Evolutionary conservation across 2,113 vertebrate species (phyloP).

Genomic region (Actinemys pallida): DNA sequence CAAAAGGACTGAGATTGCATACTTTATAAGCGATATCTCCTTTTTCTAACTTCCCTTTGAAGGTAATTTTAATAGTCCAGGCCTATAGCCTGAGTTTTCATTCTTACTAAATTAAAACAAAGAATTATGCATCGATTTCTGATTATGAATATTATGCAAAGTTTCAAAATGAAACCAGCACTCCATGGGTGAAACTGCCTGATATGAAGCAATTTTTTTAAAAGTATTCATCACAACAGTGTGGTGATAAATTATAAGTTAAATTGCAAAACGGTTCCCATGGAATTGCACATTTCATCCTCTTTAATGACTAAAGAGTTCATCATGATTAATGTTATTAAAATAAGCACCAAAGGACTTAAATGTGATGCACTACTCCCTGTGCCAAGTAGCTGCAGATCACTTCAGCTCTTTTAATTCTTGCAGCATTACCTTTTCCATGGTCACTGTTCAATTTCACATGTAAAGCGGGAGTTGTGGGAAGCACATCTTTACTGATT

Average conservation of each 20-base stretch:
- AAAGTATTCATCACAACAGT: constrained; percentile 6
- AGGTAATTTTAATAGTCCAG: neutral
- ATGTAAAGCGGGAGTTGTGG: neutral
- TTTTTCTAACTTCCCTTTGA: neutral
- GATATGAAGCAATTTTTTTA: constrained; percentile 17
- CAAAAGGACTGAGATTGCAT: neutral
- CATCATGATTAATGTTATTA: constrained; percentile 47
- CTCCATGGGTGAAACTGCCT: constrained; percentile 40
- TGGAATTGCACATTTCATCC: constrained; percentile 46
- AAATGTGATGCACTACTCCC: constrained; percentile 39
- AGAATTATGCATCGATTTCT: neutral
- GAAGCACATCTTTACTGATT: constrained; percentile 8
- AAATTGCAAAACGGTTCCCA: constrained; percentile 51
- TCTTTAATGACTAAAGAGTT: constrained; percentile 50
- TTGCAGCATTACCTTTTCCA: constrained; percentile 9
- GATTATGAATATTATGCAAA: neutral
- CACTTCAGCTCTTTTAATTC: neutral
- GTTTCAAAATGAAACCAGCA: constrained; percentile 28
- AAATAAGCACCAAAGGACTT: constrained; percentile 48
- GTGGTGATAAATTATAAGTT: constrained; percentile 59
- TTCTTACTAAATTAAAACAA: neutral
- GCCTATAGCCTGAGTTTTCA: neutral
- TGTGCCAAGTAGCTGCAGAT: neutral
- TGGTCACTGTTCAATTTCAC: neutral
- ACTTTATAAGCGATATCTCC: neutral